phyloP scores from a whole-genome alignment of 2,113 vertebrate species.

The Dromaius novaehollandiae region DNA sequence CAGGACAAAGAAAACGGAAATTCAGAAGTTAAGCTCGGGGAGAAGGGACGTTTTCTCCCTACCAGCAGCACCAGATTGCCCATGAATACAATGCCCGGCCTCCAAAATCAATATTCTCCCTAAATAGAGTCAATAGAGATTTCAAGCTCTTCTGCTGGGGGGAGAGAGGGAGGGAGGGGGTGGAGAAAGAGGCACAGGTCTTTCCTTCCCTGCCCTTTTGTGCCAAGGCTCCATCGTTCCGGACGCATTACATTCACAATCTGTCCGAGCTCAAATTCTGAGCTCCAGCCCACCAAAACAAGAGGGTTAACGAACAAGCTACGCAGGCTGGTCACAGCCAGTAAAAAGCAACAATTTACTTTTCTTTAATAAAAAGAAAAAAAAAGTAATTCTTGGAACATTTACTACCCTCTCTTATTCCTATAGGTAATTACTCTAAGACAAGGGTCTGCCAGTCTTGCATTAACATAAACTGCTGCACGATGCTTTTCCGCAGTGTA shows the following conservation, averaged over 20 bases:
- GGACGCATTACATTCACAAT: rapidly evolving
- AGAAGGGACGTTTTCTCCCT: neutral
- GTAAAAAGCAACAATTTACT: constrained; percentile 41
- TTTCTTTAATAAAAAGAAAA: constrained; percentile 58
- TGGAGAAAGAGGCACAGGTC: neutral
- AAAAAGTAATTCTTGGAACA: constrained; percentile 70
- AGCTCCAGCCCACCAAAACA: neutral
- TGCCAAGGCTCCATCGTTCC: neutral
- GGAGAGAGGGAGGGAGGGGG: neutral
- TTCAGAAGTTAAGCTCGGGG: neutral
- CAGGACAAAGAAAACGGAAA: neutral
- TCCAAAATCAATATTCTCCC: neutral
- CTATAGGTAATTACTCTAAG: constrained; percentile 68
- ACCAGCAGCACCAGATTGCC: neutral
- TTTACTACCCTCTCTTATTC: constrained; percentile 68
- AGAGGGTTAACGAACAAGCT: constrained; percentile 65
- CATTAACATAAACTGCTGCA: constrained; percentile 69
- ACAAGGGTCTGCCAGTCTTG: constrained; percentile 71
- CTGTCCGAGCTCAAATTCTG: neutral
- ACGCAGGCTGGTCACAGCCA: constrained; percentile 19
- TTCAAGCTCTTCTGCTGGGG: neutral
- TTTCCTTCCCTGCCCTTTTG: neutral
- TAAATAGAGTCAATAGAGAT: neutral
- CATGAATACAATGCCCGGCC: rapidly evolving
- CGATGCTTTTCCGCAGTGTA: constrained; percentile 58